Base-by-base conservation (phyloP, 2,113 vertebrate genomes). In the Aspidoscelis tigris region DNA sequence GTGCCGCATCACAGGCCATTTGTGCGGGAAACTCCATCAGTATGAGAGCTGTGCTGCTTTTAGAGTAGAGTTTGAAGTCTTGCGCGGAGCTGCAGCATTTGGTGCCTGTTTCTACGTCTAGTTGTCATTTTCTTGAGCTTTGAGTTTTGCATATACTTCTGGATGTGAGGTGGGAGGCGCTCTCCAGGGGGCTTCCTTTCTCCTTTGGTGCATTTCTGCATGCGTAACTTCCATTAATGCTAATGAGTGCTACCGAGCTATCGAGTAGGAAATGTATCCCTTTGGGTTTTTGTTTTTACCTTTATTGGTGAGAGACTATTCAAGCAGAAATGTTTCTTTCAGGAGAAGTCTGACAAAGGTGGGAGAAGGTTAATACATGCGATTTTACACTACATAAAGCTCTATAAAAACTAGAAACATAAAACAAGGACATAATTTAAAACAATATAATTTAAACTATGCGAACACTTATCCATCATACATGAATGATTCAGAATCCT, bases 341-440 rank as follows among this genome's bases (percentile, higher is more conserved):
- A 84, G 79, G 84, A 90, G 89, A 92, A 94, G 86, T 87, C 83
- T 92, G 80, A 86, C 86, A 94, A 90, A 87, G 78, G 68, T 87
- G 80, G 84, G 88, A 92, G 91, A 89, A 94, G 89, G 90, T 93
- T 94, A 95, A 95, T 93, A 78, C 64, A 91, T 90, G 88, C 88
- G 89, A 93, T 94, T 95, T 95, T 94, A 92, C 84, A 90, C 88
- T 93, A 93, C 90, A 92, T 94, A 94, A 95, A 95, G 90, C 83
- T 89, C 88, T 88, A 66, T 93, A 91, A 94, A 95, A 93, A 86
- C 77, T 88, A 86, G 90, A 93, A 94, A 93, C 90, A 91, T 94
- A 94, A 92, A 95, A 91, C 69, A 90, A 91, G 91, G 80, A 89
- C 93, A 83, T 95, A 95, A 94, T 95, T 95, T 94, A 92, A 93